These are phyloP conservation scores for Prostheceraeus crozeri DNA, from an alignment of 2,888 invertebrate species.

Conservation along the genomic window DNA sequence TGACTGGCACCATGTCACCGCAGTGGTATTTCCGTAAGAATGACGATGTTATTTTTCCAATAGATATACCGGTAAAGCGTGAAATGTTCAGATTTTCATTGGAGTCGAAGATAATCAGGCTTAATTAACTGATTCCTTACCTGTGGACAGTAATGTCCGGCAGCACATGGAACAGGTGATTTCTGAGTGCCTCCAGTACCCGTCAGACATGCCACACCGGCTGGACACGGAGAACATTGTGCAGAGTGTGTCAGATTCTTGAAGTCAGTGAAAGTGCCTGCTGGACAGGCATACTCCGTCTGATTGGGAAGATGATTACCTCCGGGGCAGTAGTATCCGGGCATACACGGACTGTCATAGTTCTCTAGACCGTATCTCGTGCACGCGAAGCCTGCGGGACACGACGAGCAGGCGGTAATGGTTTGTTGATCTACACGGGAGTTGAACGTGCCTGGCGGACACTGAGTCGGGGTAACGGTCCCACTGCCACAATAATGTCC, in stretches of 20 bases:
- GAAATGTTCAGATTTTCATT: too few relatives aligned
- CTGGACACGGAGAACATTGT: background rate
- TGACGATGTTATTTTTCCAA: too few relatives aligned
- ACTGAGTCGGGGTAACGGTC: background rate
- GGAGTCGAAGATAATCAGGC: too few relatives aligned
- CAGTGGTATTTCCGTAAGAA: too few relatives aligned
- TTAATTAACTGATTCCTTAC: too few relatives aligned
- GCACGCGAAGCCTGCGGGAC: background rate
- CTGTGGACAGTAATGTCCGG: slow-evolving; percentile 50
- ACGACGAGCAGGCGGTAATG: background rate
- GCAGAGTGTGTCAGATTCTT: background rate
- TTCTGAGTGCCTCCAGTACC: slow-evolving; percentile 52
- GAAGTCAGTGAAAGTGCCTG: background rate
- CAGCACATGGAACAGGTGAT: slow-evolving; percentile 49
- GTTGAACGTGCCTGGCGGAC: background rate
- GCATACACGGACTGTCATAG: background rate
- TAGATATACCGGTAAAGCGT: too few relatives aligned
- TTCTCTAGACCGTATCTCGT: background rate
- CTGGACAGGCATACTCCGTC: background rate
- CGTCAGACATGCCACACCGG: background rate
- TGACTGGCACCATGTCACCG: too few relatives aligned
- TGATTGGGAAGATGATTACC: background rate
- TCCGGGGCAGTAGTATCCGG: slow-evolving; percentile 4
- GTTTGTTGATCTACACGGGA: background rate
- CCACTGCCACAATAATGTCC: background rate